phyloP scores from a whole-genome alignment of 1,140 invertebrate genomes.

The Drosophila seguyi region DNA sequence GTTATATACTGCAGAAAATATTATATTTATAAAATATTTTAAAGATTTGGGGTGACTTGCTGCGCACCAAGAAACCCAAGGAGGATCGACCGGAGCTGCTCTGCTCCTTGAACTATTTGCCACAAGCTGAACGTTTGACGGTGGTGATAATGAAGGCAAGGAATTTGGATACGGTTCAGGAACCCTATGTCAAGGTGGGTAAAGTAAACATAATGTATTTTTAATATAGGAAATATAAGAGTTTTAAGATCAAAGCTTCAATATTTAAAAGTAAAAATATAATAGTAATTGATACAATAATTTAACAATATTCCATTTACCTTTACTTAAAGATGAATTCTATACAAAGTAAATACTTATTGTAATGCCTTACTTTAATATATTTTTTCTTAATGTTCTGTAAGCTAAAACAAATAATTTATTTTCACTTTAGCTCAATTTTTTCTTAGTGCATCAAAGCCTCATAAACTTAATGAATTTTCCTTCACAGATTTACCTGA shows the following conservation, averaged over 20 bases:
- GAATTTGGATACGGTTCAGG: conserved; percentile 89
- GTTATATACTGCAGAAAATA: fast-evolving
- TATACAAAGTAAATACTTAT: neutral
- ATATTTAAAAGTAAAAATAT: neutral
- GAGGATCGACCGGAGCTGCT: conserved; percentile 93
- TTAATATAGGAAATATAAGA: no score
- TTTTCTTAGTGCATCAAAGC: neutral
- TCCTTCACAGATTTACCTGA: conserved; percentile 88
- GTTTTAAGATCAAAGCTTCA: neutral
- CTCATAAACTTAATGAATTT: conserved; percentile 6
- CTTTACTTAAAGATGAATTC: neutral
- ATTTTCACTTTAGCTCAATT: neutral
- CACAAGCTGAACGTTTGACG: conserved; percentile 93
- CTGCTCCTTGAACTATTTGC: conserved; percentile 93
- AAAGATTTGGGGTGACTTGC: conserved; percentile 90
- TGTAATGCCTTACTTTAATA: no score
- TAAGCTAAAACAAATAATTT: neutral
- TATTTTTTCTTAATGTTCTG: neutral
- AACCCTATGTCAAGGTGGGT: conserved; percentile 96
- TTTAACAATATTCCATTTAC: neutral
- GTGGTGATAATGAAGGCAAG: conserved; percentile 93
- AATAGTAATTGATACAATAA: neutral
- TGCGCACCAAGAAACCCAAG: conserved; percentile 90
- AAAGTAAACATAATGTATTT: neutral
- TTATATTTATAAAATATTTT: neutral